Percentiles rank a stretch among this genome's conserved stretches.
Evolutionary conservation across 2,113 vertebrate genomes (phyloP).

Genomic region (Seriola dumerili): DNA sequence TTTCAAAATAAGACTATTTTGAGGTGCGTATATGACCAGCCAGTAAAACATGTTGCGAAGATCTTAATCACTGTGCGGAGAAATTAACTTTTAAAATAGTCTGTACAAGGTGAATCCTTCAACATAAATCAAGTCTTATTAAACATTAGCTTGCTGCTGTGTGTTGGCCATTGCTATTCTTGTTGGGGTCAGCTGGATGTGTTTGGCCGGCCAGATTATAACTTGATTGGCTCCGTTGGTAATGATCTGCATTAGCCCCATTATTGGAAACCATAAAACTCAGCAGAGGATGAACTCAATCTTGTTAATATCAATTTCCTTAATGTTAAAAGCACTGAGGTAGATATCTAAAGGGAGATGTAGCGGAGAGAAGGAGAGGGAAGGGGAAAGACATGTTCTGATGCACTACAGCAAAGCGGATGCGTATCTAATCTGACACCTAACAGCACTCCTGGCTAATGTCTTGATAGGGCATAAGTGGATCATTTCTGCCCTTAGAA

Average conservation of each 20-base stretch:
- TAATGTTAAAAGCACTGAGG: constrained; percentile 89
- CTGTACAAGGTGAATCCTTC: constrained; percentile 10
- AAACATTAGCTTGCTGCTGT: constrained; percentile 20
- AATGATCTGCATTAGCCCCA: constrained; percentile 92
- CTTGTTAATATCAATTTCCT: constrained; percentile 92
- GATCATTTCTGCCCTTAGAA: constrained; percentile 74
- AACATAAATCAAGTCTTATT: constrained; percentile 24
- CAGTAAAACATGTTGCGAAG: background rate
- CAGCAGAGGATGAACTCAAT: constrained; percentile 87
- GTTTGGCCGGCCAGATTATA: constrained; percentile 82
- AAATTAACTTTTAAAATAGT: background rate
- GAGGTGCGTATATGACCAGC: background rate
- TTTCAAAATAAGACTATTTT: background rate
- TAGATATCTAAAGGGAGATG: constrained; percentile 81
- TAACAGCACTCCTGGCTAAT: constrained; percentile 80
- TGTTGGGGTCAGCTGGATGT: constrained; percentile 62
- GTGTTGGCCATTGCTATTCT: constrained; percentile 33
- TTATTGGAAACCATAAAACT: constrained; percentile 89
- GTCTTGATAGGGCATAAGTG: constrained; percentile 82
- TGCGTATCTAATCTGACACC: constrained; percentile 88
- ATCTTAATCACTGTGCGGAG: background rate
- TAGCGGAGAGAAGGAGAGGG: constrained; percentile 42
- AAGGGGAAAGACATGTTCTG: constrained; percentile 74
- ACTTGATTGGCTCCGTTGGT: constrained; percentile 86
- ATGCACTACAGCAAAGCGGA: constrained; percentile 83